Conservation (phyloP, 2,113 vertebrate genomes). For the Zosterops lateralis region DNA sequence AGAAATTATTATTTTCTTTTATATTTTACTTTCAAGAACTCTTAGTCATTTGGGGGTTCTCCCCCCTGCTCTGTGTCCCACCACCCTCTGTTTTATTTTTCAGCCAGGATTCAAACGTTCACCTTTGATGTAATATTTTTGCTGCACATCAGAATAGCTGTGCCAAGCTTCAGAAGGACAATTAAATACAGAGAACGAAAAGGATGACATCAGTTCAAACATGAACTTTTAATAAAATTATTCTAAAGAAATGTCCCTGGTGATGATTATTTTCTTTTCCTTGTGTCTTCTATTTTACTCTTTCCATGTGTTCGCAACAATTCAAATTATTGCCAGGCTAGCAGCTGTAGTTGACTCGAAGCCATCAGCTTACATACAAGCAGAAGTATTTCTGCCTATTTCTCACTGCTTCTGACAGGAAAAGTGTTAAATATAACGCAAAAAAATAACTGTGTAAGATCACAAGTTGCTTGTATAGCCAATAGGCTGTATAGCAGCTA, state of each 20-base stretch:
- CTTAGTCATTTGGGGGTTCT: conserved; percentile 74
- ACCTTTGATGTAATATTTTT: conserved; percentile 75
- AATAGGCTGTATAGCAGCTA: neutral
- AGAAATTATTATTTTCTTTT: conserved; percentile 80
- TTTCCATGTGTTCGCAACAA: neutral
- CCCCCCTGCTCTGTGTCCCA: conserved; percentile 27
- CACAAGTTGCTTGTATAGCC: neutral
- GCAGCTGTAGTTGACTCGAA: conserved; percentile 4
- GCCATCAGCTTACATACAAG: neutral
- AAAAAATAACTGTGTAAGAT: neutral
- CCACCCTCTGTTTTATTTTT: conserved; percentile 37
- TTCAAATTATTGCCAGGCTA: conserved; percentile 21
- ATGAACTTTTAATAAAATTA: conserved; percentile 60
- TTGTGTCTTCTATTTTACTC: neutral
- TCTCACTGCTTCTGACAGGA: neutral
- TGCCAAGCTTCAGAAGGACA: conserved; percentile 73
- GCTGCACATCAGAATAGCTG: conserved; percentile 72
- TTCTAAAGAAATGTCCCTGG: conserved; percentile 56
- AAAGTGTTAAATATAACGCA: neutral
- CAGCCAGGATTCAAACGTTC: conserved; percentile 58
- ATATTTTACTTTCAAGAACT: conserved; percentile 79
- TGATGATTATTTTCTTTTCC: conserved; percentile 13
- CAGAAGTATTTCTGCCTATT: neutral
- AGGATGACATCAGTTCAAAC: conserved; percentile 75
- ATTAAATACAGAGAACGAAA: conserved; percentile 68